Evolutionary conservation across 2,797 vertebrate species (phyloP), one percentile per base, ranked within the genome.

Genomic region (Falco concolor): DNA sequence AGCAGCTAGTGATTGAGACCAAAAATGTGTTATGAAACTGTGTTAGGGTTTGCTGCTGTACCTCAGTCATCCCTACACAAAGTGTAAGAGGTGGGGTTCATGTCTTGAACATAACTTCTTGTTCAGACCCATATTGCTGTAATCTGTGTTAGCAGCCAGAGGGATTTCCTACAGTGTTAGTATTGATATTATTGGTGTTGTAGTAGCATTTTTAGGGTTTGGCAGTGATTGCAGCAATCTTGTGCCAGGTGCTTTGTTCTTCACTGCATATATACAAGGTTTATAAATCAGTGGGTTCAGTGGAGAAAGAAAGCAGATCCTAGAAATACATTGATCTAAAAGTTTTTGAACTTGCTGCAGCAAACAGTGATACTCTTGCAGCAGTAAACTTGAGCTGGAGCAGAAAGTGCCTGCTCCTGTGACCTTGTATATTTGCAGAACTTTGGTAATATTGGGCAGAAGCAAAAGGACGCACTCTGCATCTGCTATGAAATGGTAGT

Each of bases 211-310:
- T 75, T 34, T 40, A 59, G 38, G 15, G 34, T 73, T 79, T 79
- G 74, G 67, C 32, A 49, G 10, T 56, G 53, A 13, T 61, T 88
- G 8, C 47, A 47, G n/a, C 65, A 60, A 0, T 61, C 22, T 42
- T 84, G 22, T 56, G 42, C 69, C 40, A 20, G n/a, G 8, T 36
- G 25, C 23, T 82, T 44, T 93, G 20, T 40, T 40, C 40, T 40
- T 40, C 40, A 40, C 40, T 40, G 40, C 40, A 6, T 57, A 12
- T 30, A 2, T n/a, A 20, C 11, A 73, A 57, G 10, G 11, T 3
- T 45, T 68, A 67, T 13, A 8, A 69, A 38, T 56, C 8, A 9
- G 13, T 0, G 1, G 8, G 6, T 52, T 84, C 61, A 10, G 10
- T 34, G 53, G 42, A 57, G 30, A 47, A 65, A 50, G 59, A 75